phyloP scores from a whole-genome alignment of 2,888 invertebrate species.

The Sepiola atlantica region DNA sequence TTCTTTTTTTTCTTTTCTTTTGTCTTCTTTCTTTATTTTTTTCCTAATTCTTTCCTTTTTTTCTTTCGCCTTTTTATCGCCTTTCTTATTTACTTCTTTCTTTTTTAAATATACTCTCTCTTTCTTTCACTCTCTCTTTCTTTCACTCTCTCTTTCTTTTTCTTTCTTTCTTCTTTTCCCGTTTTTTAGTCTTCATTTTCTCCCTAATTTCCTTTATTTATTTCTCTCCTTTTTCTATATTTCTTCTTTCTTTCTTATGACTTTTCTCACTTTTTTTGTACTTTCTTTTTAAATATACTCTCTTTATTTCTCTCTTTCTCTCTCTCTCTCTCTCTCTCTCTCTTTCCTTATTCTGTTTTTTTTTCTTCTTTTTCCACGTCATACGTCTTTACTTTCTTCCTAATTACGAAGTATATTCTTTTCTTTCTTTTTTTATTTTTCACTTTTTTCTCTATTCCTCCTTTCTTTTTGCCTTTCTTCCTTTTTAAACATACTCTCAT shows the following conservation, averaged over 20 bases:
- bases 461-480: background rate
- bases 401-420: too few species aligned
- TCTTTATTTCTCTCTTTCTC: background rate
- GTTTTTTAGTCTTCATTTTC: background rate
- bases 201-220: background rate
- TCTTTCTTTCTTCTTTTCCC: background rate
- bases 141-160: background rate
- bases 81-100: too few species aligned
- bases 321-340: background rate
- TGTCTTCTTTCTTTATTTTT: background rate
- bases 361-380: background rate
- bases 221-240: background rate
- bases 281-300: background rate
- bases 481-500: too few species aligned
- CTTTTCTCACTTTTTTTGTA: background rate
- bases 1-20: too few species aligned
- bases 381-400: background rate
- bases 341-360: background rate
- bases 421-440: background rate
- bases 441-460: fast-evolving
- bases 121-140: background rate
- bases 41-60: too few species aligned
- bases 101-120: too few species aligned
- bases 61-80: too few species aligned
- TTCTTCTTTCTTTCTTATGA: background rate